Evolutionary conservation across 1,140 invertebrate species (phyloP).

Genomic region (Drosophila kurseongensis): DNA sequence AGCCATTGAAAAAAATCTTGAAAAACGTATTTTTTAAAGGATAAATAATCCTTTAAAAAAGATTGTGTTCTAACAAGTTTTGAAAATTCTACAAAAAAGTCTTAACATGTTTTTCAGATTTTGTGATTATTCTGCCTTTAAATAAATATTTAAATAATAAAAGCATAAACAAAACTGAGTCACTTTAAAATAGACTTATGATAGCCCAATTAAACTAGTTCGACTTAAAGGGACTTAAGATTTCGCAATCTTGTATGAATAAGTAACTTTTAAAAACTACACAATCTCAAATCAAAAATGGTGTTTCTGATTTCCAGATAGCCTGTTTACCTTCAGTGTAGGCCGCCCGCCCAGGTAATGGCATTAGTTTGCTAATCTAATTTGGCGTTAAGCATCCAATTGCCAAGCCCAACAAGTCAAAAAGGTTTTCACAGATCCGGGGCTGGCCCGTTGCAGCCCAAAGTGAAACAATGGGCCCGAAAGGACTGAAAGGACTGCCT

Average conservation of each 20-base stretch:
- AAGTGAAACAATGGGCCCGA: conserved; percentile 62
- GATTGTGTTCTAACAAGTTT: too few relatives aligned
- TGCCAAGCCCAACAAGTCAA: conserved; percentile 77
- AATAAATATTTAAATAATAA: too few relatives aligned
- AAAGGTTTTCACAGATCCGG: conserved; percentile 80
- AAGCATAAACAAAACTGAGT: too few relatives aligned
- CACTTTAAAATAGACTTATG: too few relatives aligned
- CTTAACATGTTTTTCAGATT: too few relatives aligned
- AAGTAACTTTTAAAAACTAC: neutral
- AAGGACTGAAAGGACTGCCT: conserved; percentile 57
- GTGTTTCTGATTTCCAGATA: conserved; percentile 9
- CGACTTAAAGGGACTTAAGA: neutral
- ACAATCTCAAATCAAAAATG: conserved; percentile 6
- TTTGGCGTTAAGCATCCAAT: conserved; percentile 81
- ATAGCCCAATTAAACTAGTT: too few relatives aligned
- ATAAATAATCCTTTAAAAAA: too few relatives aligned
- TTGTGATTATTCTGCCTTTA: too few relatives aligned
- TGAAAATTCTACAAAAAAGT: too few relatives aligned
- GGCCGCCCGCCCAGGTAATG: conserved; percentile 55
- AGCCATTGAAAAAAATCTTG: neutral
- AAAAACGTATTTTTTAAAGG: neutral
- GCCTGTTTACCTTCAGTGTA: conserved; percentile 2
- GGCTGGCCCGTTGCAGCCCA: conserved; percentile 30
- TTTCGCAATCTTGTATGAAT: neutral
- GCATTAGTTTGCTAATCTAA: conserved; percentile 82